These are phyloP conservation scores for Drosophila truncata DNA, from an alignment of 1,140 invertebrate genomes.

Conservation along the genomic window DNA sequence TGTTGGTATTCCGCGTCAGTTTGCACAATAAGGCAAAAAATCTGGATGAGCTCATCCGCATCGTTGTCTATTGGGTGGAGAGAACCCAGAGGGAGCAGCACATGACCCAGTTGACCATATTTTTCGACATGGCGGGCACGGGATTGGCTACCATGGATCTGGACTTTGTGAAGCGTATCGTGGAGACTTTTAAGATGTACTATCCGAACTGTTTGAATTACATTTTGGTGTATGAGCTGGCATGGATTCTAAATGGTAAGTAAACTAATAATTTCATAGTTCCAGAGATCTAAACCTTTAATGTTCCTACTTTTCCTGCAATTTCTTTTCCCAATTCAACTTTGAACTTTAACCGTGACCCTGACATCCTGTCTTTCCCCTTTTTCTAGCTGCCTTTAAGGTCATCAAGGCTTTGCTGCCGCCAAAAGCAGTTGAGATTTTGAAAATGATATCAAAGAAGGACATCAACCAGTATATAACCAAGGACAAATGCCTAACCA, in stretches of 20 bases:
- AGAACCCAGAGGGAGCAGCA: conserved; percentile 92
- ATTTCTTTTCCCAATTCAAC: neutral
- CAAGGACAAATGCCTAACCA: conserved; percentile 90
- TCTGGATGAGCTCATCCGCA: conserved; percentile 91
- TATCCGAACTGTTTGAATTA: conserved; percentile 96
- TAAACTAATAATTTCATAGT: neutral
- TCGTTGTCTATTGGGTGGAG: conserved; percentile 96
- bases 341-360: conserved; percentile 24
- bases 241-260: conserved; percentile 96
- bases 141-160: conserved; percentile 95
- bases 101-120: conserved; percentile 92
- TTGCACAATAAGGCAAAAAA: conserved; percentile 91
- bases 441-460: conserved; percentile 94
- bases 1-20: conserved; percentile 92
- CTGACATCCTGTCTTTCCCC: conserved; percentile 28
- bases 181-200: conserved; percentile 94
- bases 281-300: too few species aligned
- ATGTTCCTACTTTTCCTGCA: too few species aligned
- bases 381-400: conserved; percentile 93
- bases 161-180: conserved; percentile 94
- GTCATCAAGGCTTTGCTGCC: conserved; percentile 96
- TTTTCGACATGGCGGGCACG: conserved; percentile 95
- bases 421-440: conserved; percentile 94
- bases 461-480: conserved; percentile 92
- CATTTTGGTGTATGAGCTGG: conserved; percentile 97